These are phyloP conservation scores for Acanthiza pusilla DNA, from an alignment of 2,797 vertebrate species.

Conservation along the genomic window DNA sequence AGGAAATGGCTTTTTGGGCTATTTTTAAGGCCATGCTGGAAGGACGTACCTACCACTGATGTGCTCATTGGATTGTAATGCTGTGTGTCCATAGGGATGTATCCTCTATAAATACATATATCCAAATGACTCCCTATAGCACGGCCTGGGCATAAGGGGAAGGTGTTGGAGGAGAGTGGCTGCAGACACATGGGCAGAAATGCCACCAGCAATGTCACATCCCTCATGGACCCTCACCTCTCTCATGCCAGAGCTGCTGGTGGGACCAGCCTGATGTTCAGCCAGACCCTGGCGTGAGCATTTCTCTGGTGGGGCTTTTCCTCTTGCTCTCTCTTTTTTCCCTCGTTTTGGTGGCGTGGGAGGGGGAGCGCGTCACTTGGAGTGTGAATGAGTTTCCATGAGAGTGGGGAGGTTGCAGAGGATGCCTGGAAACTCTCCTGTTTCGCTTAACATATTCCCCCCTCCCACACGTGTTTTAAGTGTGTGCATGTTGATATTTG, in stretches of 20 bases:
- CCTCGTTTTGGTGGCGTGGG: not conserved
- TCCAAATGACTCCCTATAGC: not conserved
- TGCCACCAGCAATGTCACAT: not conserved
- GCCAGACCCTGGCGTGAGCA: fast-evolving
- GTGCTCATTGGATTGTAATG: not conserved
- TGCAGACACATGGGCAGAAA: not conserved
- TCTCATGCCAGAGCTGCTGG: not conserved
- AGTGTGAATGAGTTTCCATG: not conserved
- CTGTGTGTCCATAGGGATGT: not conserved
- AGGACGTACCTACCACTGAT: not conserved
- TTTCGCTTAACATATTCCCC: not conserved
- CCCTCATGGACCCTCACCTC: not conserved
- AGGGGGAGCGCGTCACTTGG: not conserved
- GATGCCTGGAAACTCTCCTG: not conserved
- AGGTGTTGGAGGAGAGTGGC: not conserved
- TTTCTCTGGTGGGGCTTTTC: not conserved
- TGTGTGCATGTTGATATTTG: not conserved
- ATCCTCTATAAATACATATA: not conserved
- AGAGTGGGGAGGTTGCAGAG: not conserved
- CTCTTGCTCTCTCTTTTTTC: not conserved
- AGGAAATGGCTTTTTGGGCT: not conserved
- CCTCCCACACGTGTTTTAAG: not conserved
- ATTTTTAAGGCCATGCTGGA: not conserved
- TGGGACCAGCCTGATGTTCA: not conserved
- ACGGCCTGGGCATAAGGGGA: not conserved